Base-by-base conservation (phyloP, 2,888 invertebrate species). In the Diarsia mendica region DNA sequence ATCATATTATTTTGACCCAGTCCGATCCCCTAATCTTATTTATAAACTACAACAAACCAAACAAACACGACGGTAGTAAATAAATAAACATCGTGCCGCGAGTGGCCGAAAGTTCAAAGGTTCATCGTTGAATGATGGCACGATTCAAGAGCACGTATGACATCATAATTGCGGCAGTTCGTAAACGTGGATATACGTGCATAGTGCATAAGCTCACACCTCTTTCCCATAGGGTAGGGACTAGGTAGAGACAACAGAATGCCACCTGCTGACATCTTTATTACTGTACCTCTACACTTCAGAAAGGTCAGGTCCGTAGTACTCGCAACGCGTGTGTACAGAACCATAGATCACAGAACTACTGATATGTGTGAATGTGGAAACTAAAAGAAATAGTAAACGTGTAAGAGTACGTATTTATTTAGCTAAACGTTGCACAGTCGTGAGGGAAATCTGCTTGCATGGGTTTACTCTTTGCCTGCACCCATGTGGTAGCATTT, bases 81-180 rank as follows among this genome's bases (percentile, higher is more conserved):
- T 69, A n/a, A 67, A 67, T 28, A 67, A 55, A 72, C 33, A 48
- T 23, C 23, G 15, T 20, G 23, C 20, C 49, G 18, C 20, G 6
- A 15, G 15, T 15, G 20, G 39, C 48, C 18, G 23, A 48, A 20
- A 72, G 60, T 28, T 72, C 51, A 61, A 72, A 73, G 49, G 73
- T 28, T 46, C 15, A 39, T 15, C 44, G 2, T 5, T 28, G 8
- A 23, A 64, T 33, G 8, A 39, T 49, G 49, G 6, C n/a, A 48
- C 28, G 11, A 55, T 67, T 55, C 46, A 33, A 55, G 28, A 53
- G 23, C 33, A 67, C 23, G 10, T 23, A 39, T 68, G 60, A 58
- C 23, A 20, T 49, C 39, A n/a, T 58, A 33, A 20, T 58, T 44
- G 23, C 44, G 23, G 20, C 1, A 9, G 46, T 60, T 46, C 20